Evolutionary conservation across 2,888 invertebrate species (phyloP), one percentile per base, ranked within the genome.

Genomic region (Coenonympha arcania): DNA sequence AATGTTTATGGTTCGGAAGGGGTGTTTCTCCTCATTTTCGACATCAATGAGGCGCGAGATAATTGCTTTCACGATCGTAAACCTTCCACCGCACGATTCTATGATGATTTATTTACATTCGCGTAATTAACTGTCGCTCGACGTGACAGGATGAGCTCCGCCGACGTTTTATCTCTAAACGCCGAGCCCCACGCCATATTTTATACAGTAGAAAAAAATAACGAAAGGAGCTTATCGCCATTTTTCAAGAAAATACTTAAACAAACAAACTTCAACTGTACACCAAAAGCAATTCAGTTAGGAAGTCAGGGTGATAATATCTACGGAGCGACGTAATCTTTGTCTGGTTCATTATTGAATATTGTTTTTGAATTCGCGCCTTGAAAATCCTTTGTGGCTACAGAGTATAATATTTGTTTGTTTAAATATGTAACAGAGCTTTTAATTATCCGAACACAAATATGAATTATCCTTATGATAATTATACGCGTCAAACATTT

Each of bases 21-120:
- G 41, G 41, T 28, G 73, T 65, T 70, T 74, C 62, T 69, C 73
- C 71, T 76, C 76, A 79, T 80, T 83, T 83, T 83, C 74, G 69
- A 69, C 77, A 78, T 72, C 80, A 84, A 84, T 83, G 82, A 81
- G 81, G 81, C 81, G 80, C 72, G 78, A 81, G 77, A 83, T 84
- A 85, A 84, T 83, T 84, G 81, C 78, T 82, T 77, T 81, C 75
- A 72, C 73, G 79, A 82, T 80, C 80, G 81, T 81, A 54, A 81
- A 72, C 79, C 74, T 75, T 76, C 74, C 72, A 69, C 76, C 76
- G 71, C 77, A 73, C 74, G 78, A 75, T 78, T 76, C 82, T 80
- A 76, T 81, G 83, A 85, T 85, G 85, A 86, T 86, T 85, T 85
- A 86, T 85, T 84, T 85, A 84, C 79, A 84, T 80, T 78, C 80